Evolutionary conservation across 92 coral and sea anemone species (phyloP), one percentile per base, ranked within the genome.

Genomic region (Parazoanthus darwini): DNA sequence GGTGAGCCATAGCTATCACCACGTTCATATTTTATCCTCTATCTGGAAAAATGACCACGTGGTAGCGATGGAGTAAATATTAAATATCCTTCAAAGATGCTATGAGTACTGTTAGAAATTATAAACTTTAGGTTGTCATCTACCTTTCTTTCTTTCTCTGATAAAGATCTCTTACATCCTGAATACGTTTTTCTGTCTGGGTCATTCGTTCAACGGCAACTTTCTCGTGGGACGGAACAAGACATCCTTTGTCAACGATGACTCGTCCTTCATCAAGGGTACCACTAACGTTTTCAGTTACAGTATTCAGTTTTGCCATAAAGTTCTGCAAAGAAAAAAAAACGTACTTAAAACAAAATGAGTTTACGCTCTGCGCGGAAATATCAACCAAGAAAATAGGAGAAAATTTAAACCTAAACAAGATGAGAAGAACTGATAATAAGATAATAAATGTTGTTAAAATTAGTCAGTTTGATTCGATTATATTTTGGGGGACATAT

Each of bases 121-220:
- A 29, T 29, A 29, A 29, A 29, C 13, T 29, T 23, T 7, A 56
- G 46, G 13, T 35, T 35, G 1, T 37, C 29, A 1, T 38, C 3
- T 84, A 84, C 87, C 87, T 84, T 72, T 84, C 79, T 46, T 46
- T 77, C 23, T 44, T 84, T 3, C 87, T 70, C 79, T 84, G 42
- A 48, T 71, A 84, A 33, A 84, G 67, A 84, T 70, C 78, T 10
- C 54, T 26, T 3, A 84, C 43, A 43, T 46, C 68, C 23, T 33
- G 87, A 33, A 84, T 67, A 18, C 79, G 79, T 71, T 84, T 71
- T 51, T 70, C 87, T 35, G 87, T 84, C 36, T 70, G 78, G 43
- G 13, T 9, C 87, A 84, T 25, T 25, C 87, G 87, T 38, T 70
- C 78, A n/a, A 56, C 14, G 9, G 67, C 79, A 46, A 72, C 48